phyloP scores from a whole-genome alignment of 2,113 vertebrate genomes.

The Tychaedon coryphoeus region DNA sequence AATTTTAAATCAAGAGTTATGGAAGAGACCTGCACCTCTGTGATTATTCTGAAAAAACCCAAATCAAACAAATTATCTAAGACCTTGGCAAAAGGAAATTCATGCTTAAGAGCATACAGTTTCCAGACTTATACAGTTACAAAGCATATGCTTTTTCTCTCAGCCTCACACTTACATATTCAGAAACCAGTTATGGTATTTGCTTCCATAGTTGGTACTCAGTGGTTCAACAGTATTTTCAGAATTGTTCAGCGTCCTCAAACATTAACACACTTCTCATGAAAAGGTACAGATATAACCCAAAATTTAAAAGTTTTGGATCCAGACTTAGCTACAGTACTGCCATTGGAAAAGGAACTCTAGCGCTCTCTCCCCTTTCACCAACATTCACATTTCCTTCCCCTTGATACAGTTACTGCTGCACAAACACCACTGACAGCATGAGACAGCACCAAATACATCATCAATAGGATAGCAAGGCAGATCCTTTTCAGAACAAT shows the following conservation, averaged over 20 bases:
- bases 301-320: background rate
- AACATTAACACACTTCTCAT: background rate
- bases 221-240: background rate
- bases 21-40: background rate
- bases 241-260: background rate
- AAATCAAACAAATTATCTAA: background rate
- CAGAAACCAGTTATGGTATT: background rate
- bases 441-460: background rate
- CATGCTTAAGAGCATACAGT: background rate
- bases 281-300: background rate
- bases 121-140: background rate
- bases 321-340: background rate
- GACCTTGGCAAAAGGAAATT: background rate
- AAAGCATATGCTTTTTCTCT: background rate
- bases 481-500: background rate
- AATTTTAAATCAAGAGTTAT: background rate
- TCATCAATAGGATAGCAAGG: background rate
- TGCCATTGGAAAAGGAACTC: background rate
- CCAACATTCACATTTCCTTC: accelerated
- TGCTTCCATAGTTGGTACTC: background rate
- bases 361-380: background rate
- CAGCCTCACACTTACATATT: background rate
- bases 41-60: background rate
- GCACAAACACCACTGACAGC: background rate
- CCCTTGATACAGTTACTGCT: background rate